Base-by-base conservation (phyloP, 1,140 invertebrate genomes). In the Lineus longissimus region DNA sequence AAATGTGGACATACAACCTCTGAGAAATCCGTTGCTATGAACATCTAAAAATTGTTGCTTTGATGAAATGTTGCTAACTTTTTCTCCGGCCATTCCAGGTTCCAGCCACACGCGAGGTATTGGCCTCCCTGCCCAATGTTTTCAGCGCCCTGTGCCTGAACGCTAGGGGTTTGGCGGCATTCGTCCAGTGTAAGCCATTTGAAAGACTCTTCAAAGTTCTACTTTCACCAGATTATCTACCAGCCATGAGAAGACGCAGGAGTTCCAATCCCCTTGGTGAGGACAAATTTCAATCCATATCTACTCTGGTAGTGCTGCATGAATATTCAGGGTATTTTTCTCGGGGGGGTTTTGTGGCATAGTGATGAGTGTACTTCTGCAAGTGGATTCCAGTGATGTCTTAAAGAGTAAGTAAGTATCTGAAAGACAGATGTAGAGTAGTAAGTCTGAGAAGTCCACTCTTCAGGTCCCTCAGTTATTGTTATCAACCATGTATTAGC, bases 101-200 rank as follows among this genome's bases (percentile, higher is more conserved):
- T 62, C 93, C 93, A 55, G 88, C 92, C 0, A 95, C 92, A 1
- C 84, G 92, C 72, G 93, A 95, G 84, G 91, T 95, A 2, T 82
- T 95, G 31, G 90, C 91, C 22, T 92, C 92, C 1, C 80, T 95
- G 64, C 93, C 93, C 2, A 95, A 94, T 81, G 91, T 94, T 17
- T 95, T 95, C 81, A 93, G 91, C 75, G 93, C 93, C 0, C 78
- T 95, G 2, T 95, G 93, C 81, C 80, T 95, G 47, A 95, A 95
- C 76, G 85, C 87, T 31, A 83, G 92, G 47, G 93, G 93, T 36
- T 81, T 95, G 9, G 86, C 88, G 64, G 87, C 91, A 6, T 95
- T 95, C 78, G 87, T 91, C 0, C 87, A 87, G 45, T 90, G 88
- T 69, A 88, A 89, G 76, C 93, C 93, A 2, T 94, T 95, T 75